Conservation (phyloP, 2,888 invertebrate genomes). For the Cerastis leucographa region DNA sequence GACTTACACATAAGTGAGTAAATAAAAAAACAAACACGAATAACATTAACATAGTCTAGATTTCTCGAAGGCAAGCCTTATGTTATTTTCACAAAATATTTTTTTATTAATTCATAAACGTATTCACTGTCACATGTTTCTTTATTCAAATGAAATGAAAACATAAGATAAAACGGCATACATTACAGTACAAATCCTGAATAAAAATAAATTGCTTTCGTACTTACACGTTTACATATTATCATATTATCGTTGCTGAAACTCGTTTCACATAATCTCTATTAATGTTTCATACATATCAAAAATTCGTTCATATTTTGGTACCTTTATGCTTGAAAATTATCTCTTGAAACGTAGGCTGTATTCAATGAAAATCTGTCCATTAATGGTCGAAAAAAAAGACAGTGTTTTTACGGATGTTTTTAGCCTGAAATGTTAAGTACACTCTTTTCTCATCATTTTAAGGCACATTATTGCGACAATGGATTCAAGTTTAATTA, state of each 20-base stretch:
- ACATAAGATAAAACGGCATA: neutral
- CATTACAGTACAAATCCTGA: neutral
- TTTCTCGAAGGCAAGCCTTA: no score
- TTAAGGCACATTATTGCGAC: no score
- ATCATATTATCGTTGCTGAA: constrained; percentile 2
- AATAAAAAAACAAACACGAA: no score
- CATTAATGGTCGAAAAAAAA: neutral
- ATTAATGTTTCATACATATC: neutral
- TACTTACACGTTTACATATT: neutral
- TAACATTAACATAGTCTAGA: no score
- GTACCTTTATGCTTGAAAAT: neutral
- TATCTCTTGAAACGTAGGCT: neutral
- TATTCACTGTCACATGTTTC: neutral
- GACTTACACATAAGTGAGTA: no score
- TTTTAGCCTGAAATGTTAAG: no score
- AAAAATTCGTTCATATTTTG: neutral
- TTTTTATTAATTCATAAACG: neutral
- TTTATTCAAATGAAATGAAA: constrained; percentile 26
- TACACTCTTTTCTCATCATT: no score
- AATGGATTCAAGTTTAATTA: no score
- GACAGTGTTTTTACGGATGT: neutral
- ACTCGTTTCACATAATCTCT: constrained; percentile 15
- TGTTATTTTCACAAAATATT: neutral
- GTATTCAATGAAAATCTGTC: neutral
- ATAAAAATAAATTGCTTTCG: constrained; percentile 22